Conservation (phyloP, 2,797 vertebrate genomes). For the Peromyscus eremicus region DNA sequence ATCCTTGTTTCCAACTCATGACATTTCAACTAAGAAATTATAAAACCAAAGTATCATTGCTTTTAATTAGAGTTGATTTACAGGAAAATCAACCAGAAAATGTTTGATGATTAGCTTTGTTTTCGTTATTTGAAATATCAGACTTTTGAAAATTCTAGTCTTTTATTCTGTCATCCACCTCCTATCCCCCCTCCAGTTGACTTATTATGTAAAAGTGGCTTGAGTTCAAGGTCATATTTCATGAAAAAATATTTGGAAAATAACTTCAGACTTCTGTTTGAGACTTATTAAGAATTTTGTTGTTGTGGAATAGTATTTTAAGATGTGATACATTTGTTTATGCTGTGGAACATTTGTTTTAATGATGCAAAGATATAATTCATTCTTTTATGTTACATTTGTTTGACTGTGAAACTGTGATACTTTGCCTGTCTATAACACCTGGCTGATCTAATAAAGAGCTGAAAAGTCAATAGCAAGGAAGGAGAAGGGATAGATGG, state of each 20-base stretch:
- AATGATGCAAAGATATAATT: neutral
- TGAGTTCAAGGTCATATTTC: neutral
- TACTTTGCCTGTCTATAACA: neutral
- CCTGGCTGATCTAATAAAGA: neutral
- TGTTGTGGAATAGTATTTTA: neutral
- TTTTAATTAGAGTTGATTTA: neutral
- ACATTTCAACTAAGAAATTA: conserved; percentile 21
- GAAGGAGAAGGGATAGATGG: neutral
- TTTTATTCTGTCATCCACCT: neutral
- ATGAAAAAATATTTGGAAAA: conserved; percentile 11
- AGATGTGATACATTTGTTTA: neutral
- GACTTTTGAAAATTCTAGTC: neutral
- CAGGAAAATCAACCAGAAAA: conserved; percentile 9
- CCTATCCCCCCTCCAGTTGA: neutral
- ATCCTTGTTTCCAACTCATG: neutral
- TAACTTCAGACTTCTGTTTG: neutral
- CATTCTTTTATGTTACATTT: neutral
- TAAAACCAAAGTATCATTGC: neutral
- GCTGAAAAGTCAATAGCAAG: neutral
- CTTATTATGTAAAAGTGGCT: neutral
- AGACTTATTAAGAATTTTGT: neutral
- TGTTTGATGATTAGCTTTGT: neutral
- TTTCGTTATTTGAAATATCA: conserved; percentile 11
- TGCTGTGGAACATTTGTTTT: neutral
- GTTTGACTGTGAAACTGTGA: neutral